A percentile compares a stretch with the other conserved stretches of the same genome.
These are phyloP conservation scores for Cephus nigrinus DNA, from an alignment of 2,888 invertebrate genomes.

Conservation along the genomic window DNA sequence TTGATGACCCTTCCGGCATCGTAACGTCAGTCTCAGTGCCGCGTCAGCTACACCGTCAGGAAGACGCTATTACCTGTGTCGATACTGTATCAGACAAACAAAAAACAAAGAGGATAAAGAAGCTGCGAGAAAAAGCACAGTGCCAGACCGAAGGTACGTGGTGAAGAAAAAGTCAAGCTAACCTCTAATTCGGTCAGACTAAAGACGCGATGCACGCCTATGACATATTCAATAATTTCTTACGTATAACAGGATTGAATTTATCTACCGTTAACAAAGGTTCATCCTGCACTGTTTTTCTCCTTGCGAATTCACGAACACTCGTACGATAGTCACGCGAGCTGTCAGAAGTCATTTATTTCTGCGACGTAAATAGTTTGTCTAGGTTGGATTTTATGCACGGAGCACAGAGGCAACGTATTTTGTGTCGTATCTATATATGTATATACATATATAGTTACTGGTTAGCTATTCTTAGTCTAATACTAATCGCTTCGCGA, in stretches of 20 bases:
- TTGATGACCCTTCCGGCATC: conserved; percentile 37
- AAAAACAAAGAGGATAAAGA: background rate
- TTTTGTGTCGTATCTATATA: background rate
- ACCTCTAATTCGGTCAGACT: background rate
- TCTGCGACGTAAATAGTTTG: background rate
- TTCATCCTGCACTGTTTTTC: background rate
- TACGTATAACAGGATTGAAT: background rate
- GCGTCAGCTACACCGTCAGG: conserved; percentile 13
- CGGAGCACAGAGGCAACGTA: background rate
- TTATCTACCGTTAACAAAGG: background rate
- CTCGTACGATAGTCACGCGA: background rate
- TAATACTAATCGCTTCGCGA: background rate
- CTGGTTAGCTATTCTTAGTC: background rate
- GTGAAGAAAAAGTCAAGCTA: background rate
- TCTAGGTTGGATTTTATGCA: background rate
- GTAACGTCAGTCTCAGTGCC: conserved; percentile 12
- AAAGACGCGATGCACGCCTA: background rate
- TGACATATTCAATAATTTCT: background rate
- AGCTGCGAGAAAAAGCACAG: background rate
- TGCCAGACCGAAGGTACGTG: background rate
- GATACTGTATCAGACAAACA: background rate
- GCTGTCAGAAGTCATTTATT: background rate
- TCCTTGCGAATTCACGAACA: background rate
- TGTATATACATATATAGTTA: background rate
- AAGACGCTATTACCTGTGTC: background rate